These are phyloP conservation scores for Andricus grossulariae DNA, from an alignment of 1,140 invertebrate genomes.

Conservation along the genomic window DNA sequence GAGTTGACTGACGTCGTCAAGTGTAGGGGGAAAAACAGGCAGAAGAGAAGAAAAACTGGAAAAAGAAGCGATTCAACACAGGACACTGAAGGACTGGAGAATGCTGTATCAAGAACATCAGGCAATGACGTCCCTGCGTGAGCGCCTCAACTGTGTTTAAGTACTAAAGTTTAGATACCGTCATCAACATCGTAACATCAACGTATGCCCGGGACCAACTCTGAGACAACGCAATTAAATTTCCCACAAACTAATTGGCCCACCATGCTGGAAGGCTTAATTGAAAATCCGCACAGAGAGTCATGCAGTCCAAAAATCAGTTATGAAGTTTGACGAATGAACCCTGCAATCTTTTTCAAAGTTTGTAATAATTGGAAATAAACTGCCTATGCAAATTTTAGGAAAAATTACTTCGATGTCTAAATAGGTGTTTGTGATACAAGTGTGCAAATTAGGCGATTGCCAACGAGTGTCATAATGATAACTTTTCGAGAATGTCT, in stretches of 20 bases:
- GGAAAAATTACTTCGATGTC: too few species aligned
- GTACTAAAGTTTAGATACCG: constrained; percentile 61
- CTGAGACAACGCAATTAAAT: constrained; percentile 63
- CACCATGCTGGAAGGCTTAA: constrained; percentile 56
- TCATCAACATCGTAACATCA: constrained; percentile 49
- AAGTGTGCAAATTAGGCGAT: too few species aligned
- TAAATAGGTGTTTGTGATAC: too few species aligned
- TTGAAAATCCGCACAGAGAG: constrained; percentile 47
- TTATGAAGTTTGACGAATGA: too few species aligned
- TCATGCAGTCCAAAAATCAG: too few species aligned
- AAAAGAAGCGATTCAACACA: constrained; percentile 33
- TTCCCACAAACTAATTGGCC: constrained; percentile 64
- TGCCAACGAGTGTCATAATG: too few species aligned
- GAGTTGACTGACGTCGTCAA: constrained; percentile 41
- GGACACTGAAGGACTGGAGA: neutral
- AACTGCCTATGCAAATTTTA: too few species aligned
- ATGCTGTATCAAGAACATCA: constrained; percentile 56
- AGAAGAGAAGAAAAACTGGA: constrained; percentile 45
- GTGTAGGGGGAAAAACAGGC: constrained; percentile 46
- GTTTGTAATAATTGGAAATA: too few species aligned
- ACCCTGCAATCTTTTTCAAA: too few species aligned
- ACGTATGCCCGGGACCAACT: constrained; percentile 39
- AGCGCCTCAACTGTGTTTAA: constrained; percentile 58
- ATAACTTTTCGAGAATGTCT: too few species aligned
- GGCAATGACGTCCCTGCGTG: constrained; percentile 53